Conservation (phyloP, 2,888 invertebrate species). For the Sepioteuthis lessoniana region DNA sequence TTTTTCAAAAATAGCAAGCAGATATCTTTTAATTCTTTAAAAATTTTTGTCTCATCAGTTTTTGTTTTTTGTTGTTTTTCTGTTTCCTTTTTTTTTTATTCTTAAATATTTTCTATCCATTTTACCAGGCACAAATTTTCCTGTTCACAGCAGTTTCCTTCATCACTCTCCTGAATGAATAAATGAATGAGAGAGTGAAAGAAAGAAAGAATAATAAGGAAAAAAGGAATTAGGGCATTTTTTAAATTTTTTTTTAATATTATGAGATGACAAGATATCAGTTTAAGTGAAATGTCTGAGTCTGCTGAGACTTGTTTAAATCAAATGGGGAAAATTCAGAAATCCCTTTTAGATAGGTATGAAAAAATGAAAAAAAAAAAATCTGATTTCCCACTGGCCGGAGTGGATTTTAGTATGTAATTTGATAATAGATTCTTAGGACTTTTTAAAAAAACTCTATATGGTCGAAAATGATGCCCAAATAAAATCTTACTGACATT, state of each 20-base stretch:
- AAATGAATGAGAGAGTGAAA: not conserved
- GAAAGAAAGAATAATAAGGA: not conserved
- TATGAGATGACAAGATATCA: not conserved
- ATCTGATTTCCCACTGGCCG: not conserved
- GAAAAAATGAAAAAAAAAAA: not conserved
- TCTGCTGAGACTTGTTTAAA: not conserved
- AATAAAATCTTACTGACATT: not conserved
- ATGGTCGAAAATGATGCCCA: not conserved
- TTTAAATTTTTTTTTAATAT: not conserved
- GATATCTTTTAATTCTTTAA: not conserved
- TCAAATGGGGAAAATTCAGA: not conserved
- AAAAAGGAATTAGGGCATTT: not conserved
- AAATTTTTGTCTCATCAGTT: not conserved
- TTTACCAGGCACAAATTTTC: not conserved
- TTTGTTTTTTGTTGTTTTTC: not conserved
- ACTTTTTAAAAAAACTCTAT: not conserved
- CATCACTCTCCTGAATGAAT: not conserved
- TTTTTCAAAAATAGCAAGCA: not conserved
- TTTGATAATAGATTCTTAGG: not conserved
- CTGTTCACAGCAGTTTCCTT: not conserved
- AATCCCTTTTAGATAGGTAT: not conserved
- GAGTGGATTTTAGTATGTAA: not conserved
- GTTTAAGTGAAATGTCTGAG: not conserved
- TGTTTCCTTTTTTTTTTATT: too few relatives aligned
- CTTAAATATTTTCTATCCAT: not conserved